Evolutionary conservation across 1,140 invertebrate species (phyloP).

Genomic region (Eriocheir sinensis): DNA sequence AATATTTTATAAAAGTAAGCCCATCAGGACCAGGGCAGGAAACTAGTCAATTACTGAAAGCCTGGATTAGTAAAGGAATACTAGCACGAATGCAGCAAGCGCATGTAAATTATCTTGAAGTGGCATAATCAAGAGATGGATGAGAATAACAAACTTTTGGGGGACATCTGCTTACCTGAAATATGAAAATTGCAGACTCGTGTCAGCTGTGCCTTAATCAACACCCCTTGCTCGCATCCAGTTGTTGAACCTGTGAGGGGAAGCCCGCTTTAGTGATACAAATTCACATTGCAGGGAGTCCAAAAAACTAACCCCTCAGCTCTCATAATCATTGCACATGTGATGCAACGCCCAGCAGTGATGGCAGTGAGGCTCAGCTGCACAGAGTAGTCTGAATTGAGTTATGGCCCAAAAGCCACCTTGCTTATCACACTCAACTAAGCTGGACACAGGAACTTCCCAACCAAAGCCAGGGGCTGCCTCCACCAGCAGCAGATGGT

Average conservation of each 20-base stretch:
- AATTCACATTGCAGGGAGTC: not conserved
- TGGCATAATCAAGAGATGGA: no score
- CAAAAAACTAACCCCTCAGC: conserved; percentile 66
- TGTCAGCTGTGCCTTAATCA: no score
- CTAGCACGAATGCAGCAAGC: no score
- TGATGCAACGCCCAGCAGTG: conserved; percentile 39
- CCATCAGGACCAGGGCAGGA: no score
- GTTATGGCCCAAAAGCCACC: conserved; percentile 64
- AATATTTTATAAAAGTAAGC: no score
- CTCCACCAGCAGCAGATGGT: conserved; percentile 50
- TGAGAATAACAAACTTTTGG: no score
- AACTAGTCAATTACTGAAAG: no score
- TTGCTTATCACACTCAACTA: conserved; percentile 72
- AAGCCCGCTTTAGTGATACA: not conserved
- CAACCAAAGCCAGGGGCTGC: conserved; percentile 50
- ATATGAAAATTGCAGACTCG: no score
- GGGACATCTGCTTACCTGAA: no score
- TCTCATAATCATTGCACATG: conserved; percentile 74
- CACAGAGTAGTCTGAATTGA: conserved; percentile 75
- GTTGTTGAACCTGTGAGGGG: not conserved
- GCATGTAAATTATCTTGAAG: no score
- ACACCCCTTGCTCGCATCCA: no score
- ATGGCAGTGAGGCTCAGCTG: conserved; percentile 53
- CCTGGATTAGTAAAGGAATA: no score
- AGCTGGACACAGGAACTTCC: conserved; percentile 68